Evolutionary conservation across 2,797 vertebrate genomes (phyloP), one percentile per base, ranked within the genome.

Genomic region (Crax fasciolata): DNA sequence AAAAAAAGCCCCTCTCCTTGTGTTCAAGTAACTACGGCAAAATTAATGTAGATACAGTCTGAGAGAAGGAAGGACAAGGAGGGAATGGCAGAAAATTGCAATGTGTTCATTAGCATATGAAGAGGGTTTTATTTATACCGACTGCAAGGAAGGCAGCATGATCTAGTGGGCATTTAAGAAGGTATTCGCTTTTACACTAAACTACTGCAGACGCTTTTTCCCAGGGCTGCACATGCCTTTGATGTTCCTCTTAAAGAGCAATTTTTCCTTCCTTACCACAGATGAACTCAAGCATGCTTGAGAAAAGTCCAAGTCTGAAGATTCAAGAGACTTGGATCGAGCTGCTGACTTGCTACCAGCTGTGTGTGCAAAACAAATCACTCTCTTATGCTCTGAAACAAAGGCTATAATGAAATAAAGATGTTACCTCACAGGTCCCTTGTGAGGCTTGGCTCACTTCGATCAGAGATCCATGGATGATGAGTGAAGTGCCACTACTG

Each of bases 281-380:
- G 67, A 90, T 82, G 63, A 90, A 88, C 77, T 91, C 74, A 91
- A 77, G 49, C 39, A 28, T 38, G 49, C 67, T 77, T 93, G 83
- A 94, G 93, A 90, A 90, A 87, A 82, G 94, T 81, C 84, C 79
- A 92, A 82, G 30, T 74, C 78, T 95, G 92, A 93, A 91, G 84
- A 94, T 88, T 88, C 88, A 73, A 57, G 62, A 88, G 70, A 62
- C 61, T 84, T 96, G 62, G 78, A 54, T 85, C 2, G 10, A 71
- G 46, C 61, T 92, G 57, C 71, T 94, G 85, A 71, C 65, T 93
- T 96, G 35, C n/a, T 55, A 91, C 67, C 62, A 94, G 91, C 86
- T 94, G 85, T 84, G 57, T 86, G 65, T 82, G 61, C 71, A 76
- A 90, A 94, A 87, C 74, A 87, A 82, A 90, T 39, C 52, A 30